Evolutionary conservation across 2,113 vertebrate genomes (phyloP).

Genomic region (Mola mola): DNA sequence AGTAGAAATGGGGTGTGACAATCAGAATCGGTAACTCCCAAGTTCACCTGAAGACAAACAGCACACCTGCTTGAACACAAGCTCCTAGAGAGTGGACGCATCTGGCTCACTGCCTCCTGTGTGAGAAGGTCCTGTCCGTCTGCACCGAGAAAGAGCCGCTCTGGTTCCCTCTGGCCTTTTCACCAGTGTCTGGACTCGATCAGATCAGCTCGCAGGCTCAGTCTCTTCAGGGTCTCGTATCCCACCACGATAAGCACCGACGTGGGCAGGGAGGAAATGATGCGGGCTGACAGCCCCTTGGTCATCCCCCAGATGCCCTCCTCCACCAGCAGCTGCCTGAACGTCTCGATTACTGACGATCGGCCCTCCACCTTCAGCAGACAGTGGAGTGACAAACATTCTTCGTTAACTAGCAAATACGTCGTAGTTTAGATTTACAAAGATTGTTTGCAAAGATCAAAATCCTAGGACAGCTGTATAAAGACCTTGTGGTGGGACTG

Average conservation of each 20-base stretch:
- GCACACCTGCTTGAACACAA: neutral
- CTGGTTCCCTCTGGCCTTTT: constrained; percentile 18
- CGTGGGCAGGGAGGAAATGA: constrained; percentile 92
- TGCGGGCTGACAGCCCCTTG: constrained; percentile 94
- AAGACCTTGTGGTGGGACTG: too few relatives aligned
- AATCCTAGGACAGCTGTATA: too few relatives aligned
- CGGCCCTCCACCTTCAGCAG: constrained; percentile 91
- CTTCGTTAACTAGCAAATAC: too few relatives aligned
- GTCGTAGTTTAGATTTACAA: too few relatives aligned
- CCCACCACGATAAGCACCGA: constrained; percentile 95
- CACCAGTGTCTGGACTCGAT: constrained; percentile 93
- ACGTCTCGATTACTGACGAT: constrained; percentile 89
- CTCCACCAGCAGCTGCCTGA: constrained; percentile 91
- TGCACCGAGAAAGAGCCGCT: neutral
- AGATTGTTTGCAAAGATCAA: too few relatives aligned
- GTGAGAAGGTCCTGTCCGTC: neutral
- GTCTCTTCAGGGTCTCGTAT: constrained; percentile 95
- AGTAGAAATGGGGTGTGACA: too few relatives aligned
- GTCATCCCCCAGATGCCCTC: constrained; percentile 91
- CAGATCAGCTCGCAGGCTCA: constrained; percentile 92
- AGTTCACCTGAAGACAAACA: too few relatives aligned
- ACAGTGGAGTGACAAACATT: neutral
- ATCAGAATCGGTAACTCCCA: too few relatives aligned
- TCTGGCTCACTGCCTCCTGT: neutral
- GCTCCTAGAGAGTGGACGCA: too few relatives aligned